phyloP scores from a whole-genome alignment of 1,140 invertebrate species.

The Musca vetustissima region DNA sequence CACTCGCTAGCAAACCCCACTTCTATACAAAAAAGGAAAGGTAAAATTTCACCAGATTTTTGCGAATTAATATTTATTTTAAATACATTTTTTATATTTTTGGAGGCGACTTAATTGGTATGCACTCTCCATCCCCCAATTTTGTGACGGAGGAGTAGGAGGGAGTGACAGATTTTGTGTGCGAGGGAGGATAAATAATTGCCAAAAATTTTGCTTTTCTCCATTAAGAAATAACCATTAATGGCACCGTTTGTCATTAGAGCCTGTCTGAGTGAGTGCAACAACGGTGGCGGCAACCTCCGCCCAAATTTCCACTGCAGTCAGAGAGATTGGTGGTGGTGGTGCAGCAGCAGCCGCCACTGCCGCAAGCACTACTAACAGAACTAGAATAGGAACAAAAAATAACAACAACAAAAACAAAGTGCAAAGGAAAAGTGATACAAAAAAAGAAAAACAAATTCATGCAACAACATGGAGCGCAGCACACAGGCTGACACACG shows the following conservation, averaged over 20 bases:
- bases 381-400: not conserved
- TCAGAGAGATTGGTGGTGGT: too few relatives aligned
- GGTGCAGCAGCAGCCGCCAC: not conserved
- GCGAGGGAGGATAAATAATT: not conserved
- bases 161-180: too few relatives aligned
- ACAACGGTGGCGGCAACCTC: conserved; percentile 2
- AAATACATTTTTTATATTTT: too few relatives aligned
- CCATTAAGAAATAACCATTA: not conserved
- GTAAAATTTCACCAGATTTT: too few relatives aligned
- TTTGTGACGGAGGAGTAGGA: too few relatives aligned
- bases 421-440: not conserved
- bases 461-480: conserved; percentile 1
- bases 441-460: conserved; percentile 2
- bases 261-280: not conserved
- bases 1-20: too few relatives aligned
- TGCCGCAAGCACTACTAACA: not conserved
- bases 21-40: too few relatives aligned
- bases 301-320: not conserved
- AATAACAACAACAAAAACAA: conserved; percentile 1
- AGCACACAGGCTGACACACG: not conserved
- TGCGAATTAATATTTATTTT: too few relatives aligned
- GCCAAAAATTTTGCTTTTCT: not conserved
- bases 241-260: too few relatives aligned
- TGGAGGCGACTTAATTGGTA: too few relatives aligned
- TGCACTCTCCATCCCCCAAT: too few relatives aligned